A percentile compares a stretch with the other conserved stretches of the same genome.
These are phyloP conservation scores for Podarcis siculus DNA, from an alignment of 2,797 vertebrate genomes.

Conservation along the genomic window DNA sequence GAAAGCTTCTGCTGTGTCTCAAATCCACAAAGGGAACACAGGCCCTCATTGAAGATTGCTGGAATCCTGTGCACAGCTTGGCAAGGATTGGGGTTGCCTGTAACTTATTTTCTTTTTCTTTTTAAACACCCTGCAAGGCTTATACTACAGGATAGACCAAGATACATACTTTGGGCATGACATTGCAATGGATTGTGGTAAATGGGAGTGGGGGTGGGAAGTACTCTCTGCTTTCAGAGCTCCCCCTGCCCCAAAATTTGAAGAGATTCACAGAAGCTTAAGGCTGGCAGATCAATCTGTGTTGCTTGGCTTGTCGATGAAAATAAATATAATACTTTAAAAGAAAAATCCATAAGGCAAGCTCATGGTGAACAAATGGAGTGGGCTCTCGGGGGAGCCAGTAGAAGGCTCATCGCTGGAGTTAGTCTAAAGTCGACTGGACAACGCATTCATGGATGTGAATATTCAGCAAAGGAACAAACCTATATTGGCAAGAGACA, in stretches of 20 bases:
- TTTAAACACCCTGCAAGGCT: conserved; percentile 55
- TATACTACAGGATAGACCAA: conserved; percentile 53
- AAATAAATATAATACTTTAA: conserved; percentile 70
- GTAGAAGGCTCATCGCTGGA: conserved; percentile 49
- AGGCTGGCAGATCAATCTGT: conserved; percentile 52
- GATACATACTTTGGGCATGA: conserved; percentile 14
- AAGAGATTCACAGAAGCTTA: conserved; percentile 34
- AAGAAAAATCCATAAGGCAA: conserved; percentile 66
- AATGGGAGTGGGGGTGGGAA: conserved; percentile 6
- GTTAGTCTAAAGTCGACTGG: conserved; percentile 55
- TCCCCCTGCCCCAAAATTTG: conserved; percentile 24
- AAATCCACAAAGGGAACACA: too few species aligned
- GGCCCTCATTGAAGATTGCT: too few species aligned
- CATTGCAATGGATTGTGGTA: not conserved
- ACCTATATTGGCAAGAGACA: conserved; percentile 37
- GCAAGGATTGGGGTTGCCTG: too few species aligned
- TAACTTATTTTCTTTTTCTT: not conserved
- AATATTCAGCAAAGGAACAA: conserved; percentile 41
- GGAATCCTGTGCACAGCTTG: too few species aligned
- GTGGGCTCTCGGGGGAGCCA: conserved; percentile 47
- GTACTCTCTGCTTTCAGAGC: conserved; percentile 39
- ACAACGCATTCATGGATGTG: conserved; percentile 62
- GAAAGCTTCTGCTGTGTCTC: too few species aligned
- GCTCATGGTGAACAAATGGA: conserved; percentile 66
- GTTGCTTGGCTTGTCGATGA: conserved; percentile 65